These are phyloP conservation scores for Smutsia temminckii DNA, from an alignment of 2,797 vertebrate species.

Conservation along the genomic window DNA sequence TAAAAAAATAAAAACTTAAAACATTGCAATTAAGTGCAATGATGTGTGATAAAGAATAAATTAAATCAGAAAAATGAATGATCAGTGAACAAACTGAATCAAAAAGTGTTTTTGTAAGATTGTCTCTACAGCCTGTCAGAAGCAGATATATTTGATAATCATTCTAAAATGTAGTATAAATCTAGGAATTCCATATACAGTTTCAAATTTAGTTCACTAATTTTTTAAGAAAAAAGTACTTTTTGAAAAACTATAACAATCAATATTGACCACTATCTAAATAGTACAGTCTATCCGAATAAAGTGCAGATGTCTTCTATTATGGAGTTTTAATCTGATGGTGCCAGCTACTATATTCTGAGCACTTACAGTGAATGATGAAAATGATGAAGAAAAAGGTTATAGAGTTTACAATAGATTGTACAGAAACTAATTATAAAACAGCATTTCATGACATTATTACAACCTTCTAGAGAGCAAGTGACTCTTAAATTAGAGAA, in stretches of 20 bases:
- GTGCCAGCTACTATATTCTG: not conserved
- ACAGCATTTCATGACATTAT: conserved; percentile 43
- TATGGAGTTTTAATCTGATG: conserved; percentile 29
- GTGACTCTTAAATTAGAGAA: not conserved
- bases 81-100: not conserved
- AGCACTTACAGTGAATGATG: not conserved
- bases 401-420: not conserved
- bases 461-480: conserved; percentile 21
- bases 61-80: not conserved
- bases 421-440: conserved; percentile 44
- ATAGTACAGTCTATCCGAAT: not conserved
- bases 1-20: not conserved
- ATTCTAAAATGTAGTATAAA: not conserved
- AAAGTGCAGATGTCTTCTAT: not conserved
- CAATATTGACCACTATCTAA: not conserved
- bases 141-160: not conserved
- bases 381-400: conserved; percentile 34
- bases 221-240: not conserved
- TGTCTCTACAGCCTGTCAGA: not conserved
- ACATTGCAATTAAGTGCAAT: not conserved
- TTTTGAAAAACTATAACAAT: not conserved
- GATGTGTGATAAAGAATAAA: not conserved
- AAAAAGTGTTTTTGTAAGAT: not conserved
- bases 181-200: not conserved
- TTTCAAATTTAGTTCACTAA: not conserved